These are phyloP conservation scores for Himalopsyche kuldschensis DNA, from an alignment of 2,888 invertebrate genomes.

Conservation along the genomic window DNA sequence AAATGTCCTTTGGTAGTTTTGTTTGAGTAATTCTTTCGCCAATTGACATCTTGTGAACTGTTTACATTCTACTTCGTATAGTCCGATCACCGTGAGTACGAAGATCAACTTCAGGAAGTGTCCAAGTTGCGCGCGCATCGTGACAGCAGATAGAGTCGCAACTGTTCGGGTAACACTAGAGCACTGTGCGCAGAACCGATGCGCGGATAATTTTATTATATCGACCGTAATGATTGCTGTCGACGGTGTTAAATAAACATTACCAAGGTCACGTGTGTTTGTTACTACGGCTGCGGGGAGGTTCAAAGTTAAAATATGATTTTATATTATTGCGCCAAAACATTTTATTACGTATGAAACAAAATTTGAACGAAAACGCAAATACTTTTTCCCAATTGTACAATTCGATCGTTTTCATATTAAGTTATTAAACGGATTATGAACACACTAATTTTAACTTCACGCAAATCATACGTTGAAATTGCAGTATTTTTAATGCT, in stretches of 20 bases:
- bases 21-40: conserved; percentile 65
- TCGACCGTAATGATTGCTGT: neutral
- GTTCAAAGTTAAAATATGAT: neutral
- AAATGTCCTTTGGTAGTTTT: conserved; percentile 66
- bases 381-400: too few species aligned
- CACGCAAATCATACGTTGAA: too few species aligned
- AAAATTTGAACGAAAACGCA: too few species aligned
- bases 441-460: too few species aligned
- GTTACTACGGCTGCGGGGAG: neutral
- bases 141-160: conserved; percentile 20
- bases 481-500: too few species aligned
- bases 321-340: too few species aligned
- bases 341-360: too few species aligned
- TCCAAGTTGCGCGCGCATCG: conserved; percentile 3
- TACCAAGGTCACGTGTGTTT: neutral
- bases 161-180: neutral
- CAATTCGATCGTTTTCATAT: too few species aligned
- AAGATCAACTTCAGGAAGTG: conserved; percentile 24
- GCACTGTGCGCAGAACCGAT: neutral
- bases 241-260: neutral
- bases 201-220: neutral
- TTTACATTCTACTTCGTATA: conserved; percentile 49
- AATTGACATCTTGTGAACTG: conserved; percentile 70
- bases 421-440: too few species aligned
- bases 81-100: conserved; percentile 3